Evolutionary conservation across 2,113 vertebrate species (phyloP).

Genomic region (Macaca fascicularis): T2T-MFA8v1.1 NC_088375.1:233028501-233029000

Average conservation of each 20-base stretch:
- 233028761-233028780: not conserved
- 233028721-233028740: too few relatives aligned
- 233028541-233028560: not conserved
- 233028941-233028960: too few relatives aligned
- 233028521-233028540: not conserved
- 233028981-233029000: too few relatives aligned
- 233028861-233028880: not conserved
- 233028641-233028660: rapidly evolving
- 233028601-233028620: not conserved
- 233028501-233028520: not conserved
- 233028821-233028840: not conserved
- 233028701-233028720: not conserved
- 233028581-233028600: rapidly evolving
- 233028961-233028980: too few relatives aligned
- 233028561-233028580: not conserved
- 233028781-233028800: not conserved
- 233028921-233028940: too few relatives aligned
- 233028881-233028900: too few relatives aligned
- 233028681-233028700: rapidly evolving
- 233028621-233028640: too few relatives aligned
- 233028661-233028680: rapidly evolving
- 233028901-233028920: too few relatives aligned
- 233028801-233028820: not conserved
- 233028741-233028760: too few relatives aligned
- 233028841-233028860: not conserved